phyloP scores from a whole-genome alignment of 2,113 vertebrate species.

The Falcunculus frontatus region DNA sequence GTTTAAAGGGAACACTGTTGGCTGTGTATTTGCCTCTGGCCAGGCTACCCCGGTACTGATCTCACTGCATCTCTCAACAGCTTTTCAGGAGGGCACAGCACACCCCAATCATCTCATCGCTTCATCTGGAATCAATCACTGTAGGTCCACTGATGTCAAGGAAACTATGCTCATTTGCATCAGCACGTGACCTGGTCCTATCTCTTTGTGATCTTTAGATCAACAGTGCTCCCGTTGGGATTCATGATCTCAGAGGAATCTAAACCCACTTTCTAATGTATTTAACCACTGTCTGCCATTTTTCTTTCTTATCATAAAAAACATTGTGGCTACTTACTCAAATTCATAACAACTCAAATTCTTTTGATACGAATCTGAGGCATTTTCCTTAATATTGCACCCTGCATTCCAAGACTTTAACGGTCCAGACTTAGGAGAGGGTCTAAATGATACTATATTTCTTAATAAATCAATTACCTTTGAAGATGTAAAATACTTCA shows the following conservation, averaged over 20 bases:
- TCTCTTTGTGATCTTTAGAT: conserved; percentile 24
- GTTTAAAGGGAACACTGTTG: background rate
- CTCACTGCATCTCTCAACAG: conserved; percentile 36
- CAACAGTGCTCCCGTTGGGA: background rate
- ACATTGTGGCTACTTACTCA: background rate
- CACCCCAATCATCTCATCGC: background rate
- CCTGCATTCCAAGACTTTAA: background rate
- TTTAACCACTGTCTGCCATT: background rate
- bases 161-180: conserved; percentile 57
- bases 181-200: conserved; percentile 17
- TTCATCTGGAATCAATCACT: conserved; percentile 64
- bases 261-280: background rate
- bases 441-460: background rate
- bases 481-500: background rate
- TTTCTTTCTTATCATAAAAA: background rate
- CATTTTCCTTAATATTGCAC: background rate
- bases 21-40: background rate
- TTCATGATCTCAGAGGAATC: background rate
- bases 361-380: background rate
- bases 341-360: background rate
- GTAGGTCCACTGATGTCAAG: conserved; percentile 21
- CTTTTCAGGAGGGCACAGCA: conserved; percentile 10
- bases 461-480: background rate
- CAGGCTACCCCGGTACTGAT: background rate
- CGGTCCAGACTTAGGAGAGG: background rate